Conservation (phyloP, 2,797 vertebrate species). For the Chelmon rostratus region DNA sequence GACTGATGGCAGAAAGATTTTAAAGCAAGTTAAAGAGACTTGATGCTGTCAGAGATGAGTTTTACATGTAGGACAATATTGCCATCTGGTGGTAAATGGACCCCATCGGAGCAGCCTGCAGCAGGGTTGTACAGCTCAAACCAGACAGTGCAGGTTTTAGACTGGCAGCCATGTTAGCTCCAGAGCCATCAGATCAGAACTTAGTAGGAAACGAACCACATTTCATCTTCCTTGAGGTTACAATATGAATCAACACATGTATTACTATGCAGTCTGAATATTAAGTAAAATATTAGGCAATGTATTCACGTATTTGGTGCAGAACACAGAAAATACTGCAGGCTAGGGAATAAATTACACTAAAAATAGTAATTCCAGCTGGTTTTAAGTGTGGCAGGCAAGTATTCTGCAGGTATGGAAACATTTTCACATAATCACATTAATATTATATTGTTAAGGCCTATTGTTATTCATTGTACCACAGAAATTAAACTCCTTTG, state of each 20-base stretch:
- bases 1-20: not conserved
- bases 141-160: conserved; percentile 51
- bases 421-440: not conserved
- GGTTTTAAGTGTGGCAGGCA: not conserved
- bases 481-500: not conserved
- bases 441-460: not conserved
- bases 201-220: not conserved
- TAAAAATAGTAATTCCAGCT: not conserved
- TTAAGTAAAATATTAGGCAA: not conserved
- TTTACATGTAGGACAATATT: conserved; percentile 13
- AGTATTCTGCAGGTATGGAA: not conserved
- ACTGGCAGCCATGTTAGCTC: conserved; percentile 69
- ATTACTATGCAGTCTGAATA: not conserved
- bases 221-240: not conserved
- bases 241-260: not conserved
- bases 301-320: not conserved
- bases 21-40: not conserved
- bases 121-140: conserved; percentile 5
- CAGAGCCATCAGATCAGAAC: conserved; percentile 17
- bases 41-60: not conserved
- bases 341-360: not conserved
- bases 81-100: conserved; percentile 71
- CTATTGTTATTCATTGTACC: not conserved
- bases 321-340: not conserved
- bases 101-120: conserved; percentile 25